Evolutionary conservation across 2,888 invertebrate genomes (phyloP).

Genomic region (Gisinianus flammeolus): DNA sequence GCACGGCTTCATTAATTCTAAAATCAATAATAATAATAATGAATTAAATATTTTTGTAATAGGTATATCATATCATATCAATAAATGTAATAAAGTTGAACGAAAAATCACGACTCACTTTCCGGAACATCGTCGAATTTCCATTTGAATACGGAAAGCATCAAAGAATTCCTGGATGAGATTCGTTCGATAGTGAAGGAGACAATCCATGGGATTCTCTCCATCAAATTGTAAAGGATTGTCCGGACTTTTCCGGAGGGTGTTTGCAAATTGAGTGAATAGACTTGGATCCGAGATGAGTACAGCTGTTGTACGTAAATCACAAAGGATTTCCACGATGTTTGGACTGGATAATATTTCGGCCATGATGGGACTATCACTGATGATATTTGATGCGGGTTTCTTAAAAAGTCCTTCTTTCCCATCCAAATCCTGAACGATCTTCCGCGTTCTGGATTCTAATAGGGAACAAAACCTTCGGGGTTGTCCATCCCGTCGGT

Average conservation of each 20-base stretch:
- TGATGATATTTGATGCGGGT: slow-evolving; percentile 45
- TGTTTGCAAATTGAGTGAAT: slow-evolving; percentile 42
- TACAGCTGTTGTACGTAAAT: slow-evolving; percentile 48
- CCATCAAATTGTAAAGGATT: slow-evolving; percentile 30
- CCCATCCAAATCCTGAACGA: slow-evolving; percentile 46
- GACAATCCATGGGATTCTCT: slow-evolving; percentile 46
- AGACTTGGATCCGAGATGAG: slow-evolving; percentile 45
- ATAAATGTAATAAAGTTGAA: too few species aligned
- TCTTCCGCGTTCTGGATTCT: slow-evolving; percentile 49
- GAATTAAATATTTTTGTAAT: too few species aligned
- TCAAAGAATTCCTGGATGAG: slow-evolving; percentile 51
- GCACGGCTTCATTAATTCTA: too few species aligned
- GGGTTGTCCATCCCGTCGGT: slow-evolving; percentile 45
- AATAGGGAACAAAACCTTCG: slow-evolving; percentile 43
- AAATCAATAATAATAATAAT: too few species aligned
- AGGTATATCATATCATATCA: too few species aligned
- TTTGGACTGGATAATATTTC: slow-evolving; percentile 48
- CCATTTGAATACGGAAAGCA: slow-evolving; percentile 44
- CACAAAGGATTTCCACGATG: slow-evolving; percentile 48
- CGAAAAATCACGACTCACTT: too few species aligned
- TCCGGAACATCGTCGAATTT: slow-evolving; percentile 33
- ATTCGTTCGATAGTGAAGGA: slow-evolving; percentile 46
- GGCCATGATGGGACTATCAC: slow-evolving; percentile 48
- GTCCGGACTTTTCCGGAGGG: slow-evolving; percentile 35
- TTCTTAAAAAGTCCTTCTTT: slow-evolving; percentile 41